Conservation (phyloP, 2,888 invertebrate species). For the Scaptomyza caliginosa region DNA sequence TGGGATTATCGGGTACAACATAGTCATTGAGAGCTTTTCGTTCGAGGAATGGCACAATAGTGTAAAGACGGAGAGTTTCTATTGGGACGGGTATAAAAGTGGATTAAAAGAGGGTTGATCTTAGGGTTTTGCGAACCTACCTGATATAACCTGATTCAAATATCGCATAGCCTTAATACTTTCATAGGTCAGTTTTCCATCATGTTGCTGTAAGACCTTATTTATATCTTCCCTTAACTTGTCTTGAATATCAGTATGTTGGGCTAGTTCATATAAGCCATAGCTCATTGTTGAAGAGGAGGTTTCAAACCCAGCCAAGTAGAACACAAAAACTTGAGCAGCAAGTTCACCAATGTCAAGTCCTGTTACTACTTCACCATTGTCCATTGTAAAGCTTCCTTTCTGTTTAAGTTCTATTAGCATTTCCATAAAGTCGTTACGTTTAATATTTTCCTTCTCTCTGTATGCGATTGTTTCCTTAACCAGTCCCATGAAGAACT, state of each 20-base stretch:
- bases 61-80: conserved; percentile 86
- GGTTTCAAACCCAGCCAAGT: conserved; percentile 85
- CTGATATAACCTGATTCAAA: conserved; percentile 84
- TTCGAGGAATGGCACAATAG: conserved; percentile 85
- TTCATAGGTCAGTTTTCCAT: conserved; percentile 83
- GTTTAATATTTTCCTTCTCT: conserved; percentile 77
- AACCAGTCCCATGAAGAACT: conserved; percentile 81
- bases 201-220: conserved; percentile 77
- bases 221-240: conserved; percentile 83
- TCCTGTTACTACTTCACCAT: conserved; percentile 64
- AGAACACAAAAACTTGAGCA: conserved; percentile 86
- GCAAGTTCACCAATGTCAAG: conserved; percentile 84
- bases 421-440: conserved; percentile 85
- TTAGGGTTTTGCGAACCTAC: conserved; percentile 66
- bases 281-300: conserved; percentile 84
- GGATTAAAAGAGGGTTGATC: background rate
- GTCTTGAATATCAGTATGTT: conserved; percentile 84
- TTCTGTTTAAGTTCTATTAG: conserved; percentile 83
- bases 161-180: conserved; percentile 83
- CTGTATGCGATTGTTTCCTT: conserved; percentile 82
- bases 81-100: background rate
- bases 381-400: conserved; percentile 62
- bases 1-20: conserved; percentile 84
- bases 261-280: conserved; percentile 84
- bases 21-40: conserved; percentile 85